phyloP scores from a whole-genome alignment of 1,140 invertebrate species.

The Pissodes strobi region DNA sequence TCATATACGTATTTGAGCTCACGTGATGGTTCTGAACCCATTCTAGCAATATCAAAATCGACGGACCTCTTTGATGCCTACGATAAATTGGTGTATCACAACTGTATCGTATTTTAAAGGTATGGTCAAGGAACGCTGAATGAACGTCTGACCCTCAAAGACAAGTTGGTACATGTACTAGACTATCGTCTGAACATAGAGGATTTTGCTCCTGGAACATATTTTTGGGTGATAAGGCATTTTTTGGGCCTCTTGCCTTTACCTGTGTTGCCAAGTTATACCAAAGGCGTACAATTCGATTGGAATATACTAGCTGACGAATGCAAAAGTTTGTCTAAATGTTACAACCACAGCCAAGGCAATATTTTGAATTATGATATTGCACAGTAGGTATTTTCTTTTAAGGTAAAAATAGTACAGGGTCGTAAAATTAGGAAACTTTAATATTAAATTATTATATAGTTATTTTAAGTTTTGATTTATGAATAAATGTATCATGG shows the following conservation, averaged over 20 bases:
- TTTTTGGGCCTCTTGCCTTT: constrained; percentile 39
- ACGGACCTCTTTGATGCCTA: too few relatives aligned
- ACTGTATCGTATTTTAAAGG: too few relatives aligned
- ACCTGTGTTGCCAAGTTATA: constrained; percentile 35
- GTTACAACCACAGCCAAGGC: background rate
- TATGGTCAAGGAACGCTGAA: constrained; percentile 20
- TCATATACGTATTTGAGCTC: too few relatives aligned
- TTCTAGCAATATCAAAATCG: too few relatives aligned
- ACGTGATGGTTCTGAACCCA: too few relatives aligned
- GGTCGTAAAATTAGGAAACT: background rate
- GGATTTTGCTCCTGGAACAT: constrained; percentile 19
- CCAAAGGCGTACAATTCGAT: constrained; percentile 19
- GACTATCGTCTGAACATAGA: constrained; percentile 13
- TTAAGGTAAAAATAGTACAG: background rate
- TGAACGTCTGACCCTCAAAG: constrained; percentile 26
- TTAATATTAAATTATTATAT: too few relatives aligned
- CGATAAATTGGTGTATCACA: too few relatives aligned
- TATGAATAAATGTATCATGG: too few relatives aligned
- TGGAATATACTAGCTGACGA: constrained; percentile 29
- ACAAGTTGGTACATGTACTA: constrained; percentile 20
- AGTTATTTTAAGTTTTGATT: too few relatives aligned
- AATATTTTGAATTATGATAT: constrained; percentile 22
- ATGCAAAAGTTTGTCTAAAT: constrained; percentile 10
- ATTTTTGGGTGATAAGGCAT: constrained; percentile 40
- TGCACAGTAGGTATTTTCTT: constrained; percentile 5